phyloP scores from a whole-genome alignment of 2,888 invertebrate species.

The Heliconius charithonia region DNA sequence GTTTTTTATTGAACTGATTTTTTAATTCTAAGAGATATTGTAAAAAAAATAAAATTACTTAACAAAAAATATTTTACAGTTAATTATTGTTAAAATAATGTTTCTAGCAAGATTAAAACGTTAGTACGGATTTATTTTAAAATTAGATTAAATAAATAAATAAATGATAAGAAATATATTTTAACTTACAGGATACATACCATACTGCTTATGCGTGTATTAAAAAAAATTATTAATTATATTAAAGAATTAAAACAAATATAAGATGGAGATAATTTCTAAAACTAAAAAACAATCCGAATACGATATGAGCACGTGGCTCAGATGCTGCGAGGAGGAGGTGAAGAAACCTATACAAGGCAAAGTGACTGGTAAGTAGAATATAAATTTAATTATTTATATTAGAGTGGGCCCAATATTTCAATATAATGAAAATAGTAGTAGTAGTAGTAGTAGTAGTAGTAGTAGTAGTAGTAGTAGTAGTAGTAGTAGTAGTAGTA shows the following conservation, averaged over 20 bases:
- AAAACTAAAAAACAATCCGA: conserved; percentile 48
- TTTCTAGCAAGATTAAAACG: too few relatives aligned
- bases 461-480: too few relatives aligned
- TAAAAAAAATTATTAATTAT: not conserved
- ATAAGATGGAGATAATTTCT: not conserved
- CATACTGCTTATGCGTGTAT: not conserved
- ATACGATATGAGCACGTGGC: conserved; percentile 34
- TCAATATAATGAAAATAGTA: too few relatives aligned
- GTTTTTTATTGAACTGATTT: too few relatives aligned
- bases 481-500: too few relatives aligned
- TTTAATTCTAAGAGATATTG: too few relatives aligned
- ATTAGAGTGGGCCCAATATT: too few relatives aligned
- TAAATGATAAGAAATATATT: not conserved
- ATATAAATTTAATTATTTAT: not conserved
- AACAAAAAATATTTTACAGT: too few relatives aligned
- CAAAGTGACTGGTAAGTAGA: conserved; percentile 30
- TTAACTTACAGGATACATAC: not conserved
- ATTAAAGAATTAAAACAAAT: not conserved
- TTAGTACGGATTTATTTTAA: too few relatives aligned
- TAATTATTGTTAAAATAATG: too few relatives aligned
- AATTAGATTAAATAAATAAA: not conserved
- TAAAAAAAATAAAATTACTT: too few relatives aligned
- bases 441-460: too few relatives aligned
- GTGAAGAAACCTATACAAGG: conserved; percentile 25
- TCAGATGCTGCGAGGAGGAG: conserved; percentile 20